These are phyloP conservation scores for Oasisia sp. DNA, from an alignment of 2,888 invertebrate genomes.

Conservation along the genomic window DNA sequence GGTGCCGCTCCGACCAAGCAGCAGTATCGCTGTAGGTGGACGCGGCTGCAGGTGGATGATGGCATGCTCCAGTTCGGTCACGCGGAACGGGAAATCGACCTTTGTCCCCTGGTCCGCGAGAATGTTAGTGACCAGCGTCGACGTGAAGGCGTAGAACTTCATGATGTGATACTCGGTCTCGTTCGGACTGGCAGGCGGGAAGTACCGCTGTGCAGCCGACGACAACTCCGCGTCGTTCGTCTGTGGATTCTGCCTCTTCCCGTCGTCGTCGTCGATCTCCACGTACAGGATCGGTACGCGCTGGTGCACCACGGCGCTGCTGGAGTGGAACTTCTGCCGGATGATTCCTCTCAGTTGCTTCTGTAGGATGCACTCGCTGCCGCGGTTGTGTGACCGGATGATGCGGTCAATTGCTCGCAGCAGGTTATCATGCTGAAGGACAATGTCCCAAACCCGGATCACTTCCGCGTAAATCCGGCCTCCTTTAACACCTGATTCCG, in stretches of 20 bases:
- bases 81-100: constrained; percentile 58
- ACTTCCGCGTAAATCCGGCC: constrained; percentile 55
- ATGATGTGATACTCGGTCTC: constrained; percentile 57
- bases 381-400: constrained; percentile 50
- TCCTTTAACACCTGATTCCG: constrained; percentile 39
- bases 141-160: constrained; percentile 57
- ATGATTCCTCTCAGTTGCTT: constrained; percentile 23
- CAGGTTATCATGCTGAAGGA: constrained; percentile 40
- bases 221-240: not conserved
- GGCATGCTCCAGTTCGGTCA: constrained; percentile 56
- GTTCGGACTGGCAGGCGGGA: constrained; percentile 46
- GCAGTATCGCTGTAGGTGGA: constrained; percentile 47
- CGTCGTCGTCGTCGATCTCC: constrained; percentile 13
- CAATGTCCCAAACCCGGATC: constrained; percentile 47
- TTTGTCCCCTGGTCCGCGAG: constrained; percentile 49
- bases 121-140: constrained; percentile 50
- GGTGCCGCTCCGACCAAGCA: constrained; percentile 60
- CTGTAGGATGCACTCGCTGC: constrained; percentile 48
- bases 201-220: not conserved
- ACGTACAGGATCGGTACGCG: constrained; percentile 35
- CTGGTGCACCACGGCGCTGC: not conserved
- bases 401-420: constrained; percentile 46
- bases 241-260: not conserved
- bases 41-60: constrained; percentile 51
- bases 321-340: not conserved